phyloP scores from a whole-genome alignment of 2,113 vertebrate species.

The Embiotoca jacksoni region DNA sequence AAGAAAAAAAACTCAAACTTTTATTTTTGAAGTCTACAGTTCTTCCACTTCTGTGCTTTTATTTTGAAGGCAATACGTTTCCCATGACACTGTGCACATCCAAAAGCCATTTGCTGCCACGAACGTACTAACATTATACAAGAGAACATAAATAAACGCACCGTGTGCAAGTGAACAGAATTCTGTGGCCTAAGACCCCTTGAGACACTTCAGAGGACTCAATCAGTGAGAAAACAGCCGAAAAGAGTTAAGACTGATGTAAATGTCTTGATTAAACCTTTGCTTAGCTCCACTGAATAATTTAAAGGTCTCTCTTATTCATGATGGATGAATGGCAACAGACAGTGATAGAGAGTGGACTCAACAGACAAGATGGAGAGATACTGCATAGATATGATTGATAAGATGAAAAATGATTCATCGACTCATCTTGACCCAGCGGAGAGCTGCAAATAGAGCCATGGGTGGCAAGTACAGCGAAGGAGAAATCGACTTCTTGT shows the following conservation, averaged over 20 bases:
- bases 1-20: too few relatives aligned
- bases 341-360: slow-evolving; percentile 67
- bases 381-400: slow-evolving; percentile 69
- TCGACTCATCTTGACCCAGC: slow-evolving; percentile 67
- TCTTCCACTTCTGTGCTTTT: too few relatives aligned
- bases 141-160: too few relatives aligned
- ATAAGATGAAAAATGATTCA: slow-evolving; percentile 79
- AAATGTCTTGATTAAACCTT: slow-evolving; percentile 66
- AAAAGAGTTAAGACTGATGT: slow-evolving; percentile 47
- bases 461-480: slow-evolving; percentile 24
- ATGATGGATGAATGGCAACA: slow-evolving; percentile 71
- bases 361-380: slow-evolving; percentile 69
- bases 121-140: too few relatives aligned
- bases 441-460: slow-evolving; percentile 59
- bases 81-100: too few relatives aligned
- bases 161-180: not conserved
- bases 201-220: not conserved
- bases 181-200: not conserved
- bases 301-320: slow-evolving; percentile 53
- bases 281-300: slow-evolving; percentile 62
- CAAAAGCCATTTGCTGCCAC: too few relatives aligned
- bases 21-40: too few relatives aligned
- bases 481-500: slow-evolving; percentile 64
- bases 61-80: too few relatives aligned
- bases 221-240: slow-evolving; percentile 23